Evolutionary conservation across 1,140 invertebrate genomes (phyloP).

Genomic region (Drosophila bifasciata): DNA sequence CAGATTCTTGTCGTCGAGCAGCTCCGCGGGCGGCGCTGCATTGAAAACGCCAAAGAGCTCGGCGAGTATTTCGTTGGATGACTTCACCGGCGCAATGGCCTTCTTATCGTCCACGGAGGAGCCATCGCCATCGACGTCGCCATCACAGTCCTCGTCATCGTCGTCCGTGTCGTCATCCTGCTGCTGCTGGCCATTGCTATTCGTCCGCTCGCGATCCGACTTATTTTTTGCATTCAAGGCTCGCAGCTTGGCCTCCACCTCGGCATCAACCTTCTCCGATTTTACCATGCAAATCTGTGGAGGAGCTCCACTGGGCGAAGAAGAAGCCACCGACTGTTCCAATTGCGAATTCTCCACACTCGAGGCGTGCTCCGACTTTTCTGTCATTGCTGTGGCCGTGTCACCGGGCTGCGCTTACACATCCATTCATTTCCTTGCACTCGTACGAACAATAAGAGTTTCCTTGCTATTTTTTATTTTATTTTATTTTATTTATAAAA

Average conservation of each 20-base stretch:
- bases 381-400: slow-evolving; percentile 49
- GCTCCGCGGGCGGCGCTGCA: slow-evolving; percentile 86
- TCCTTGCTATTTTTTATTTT: no score
- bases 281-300: slow-evolving; percentile 42
- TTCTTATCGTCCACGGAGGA: slow-evolving; percentile 77
- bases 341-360: slow-evolving; percentile 33
- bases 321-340: slow-evolving; percentile 13
- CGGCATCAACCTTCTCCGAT: slow-evolving; percentile 54
- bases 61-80: slow-evolving; percentile 91
- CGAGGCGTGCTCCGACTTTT: slow-evolving; percentile 44
- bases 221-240: slow-evolving; percentile 60
- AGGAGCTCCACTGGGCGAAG: not conserved
- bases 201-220: slow-evolving; percentile 16
- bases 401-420: not conserved
- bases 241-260: slow-evolving; percentile 62
- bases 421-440: not conserved
- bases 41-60: slow-evolving; percentile 89
- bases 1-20: slow-evolving; percentile 66
- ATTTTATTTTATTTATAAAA: no score
- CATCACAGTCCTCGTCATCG: slow-evolving; percentile 20
- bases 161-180: slow-evolving; percentile 17
- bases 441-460: no score
- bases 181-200: slow-evolving; percentile 12
- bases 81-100: slow-evolving; percentile 85
- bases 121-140: slow-evolving; percentile 9